phyloP scores from a whole-genome alignment of 2,888 invertebrate genomes.

The Andrena dorsata region DNA sequence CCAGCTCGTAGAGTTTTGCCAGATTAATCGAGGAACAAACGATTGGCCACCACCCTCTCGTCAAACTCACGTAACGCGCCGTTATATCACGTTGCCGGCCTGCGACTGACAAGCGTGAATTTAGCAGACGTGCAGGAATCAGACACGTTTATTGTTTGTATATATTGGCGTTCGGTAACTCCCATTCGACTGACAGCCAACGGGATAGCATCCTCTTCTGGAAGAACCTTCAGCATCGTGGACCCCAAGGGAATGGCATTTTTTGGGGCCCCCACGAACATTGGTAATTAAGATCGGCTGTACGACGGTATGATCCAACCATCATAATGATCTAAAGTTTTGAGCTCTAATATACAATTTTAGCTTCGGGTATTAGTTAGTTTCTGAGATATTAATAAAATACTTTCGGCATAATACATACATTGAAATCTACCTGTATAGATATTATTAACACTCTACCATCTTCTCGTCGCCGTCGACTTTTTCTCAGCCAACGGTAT shows the following conservation, averaged over 20 bases:
- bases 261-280: no score
- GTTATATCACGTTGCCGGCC: conserved; percentile 79
- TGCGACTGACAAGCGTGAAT: conserved; percentile 82
- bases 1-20: conserved; percentile 55
- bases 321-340: no score
- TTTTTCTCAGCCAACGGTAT: no score
- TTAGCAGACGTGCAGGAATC: conserved; percentile 80
- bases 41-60: conserved; percentile 72
- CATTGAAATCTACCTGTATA: no score
- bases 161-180: conserved; percentile 61
- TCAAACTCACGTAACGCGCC: conserved; percentile 80
- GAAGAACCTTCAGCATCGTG: conserved; percentile 6
- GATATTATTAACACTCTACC: no score
- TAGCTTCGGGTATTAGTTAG: no score
- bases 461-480: no score
- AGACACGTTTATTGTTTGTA: conserved; percentile 77
- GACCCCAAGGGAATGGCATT: not conserved
- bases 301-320: no score
- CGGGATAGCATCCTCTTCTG: conserved; percentile 22
- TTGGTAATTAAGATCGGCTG: not conserved
- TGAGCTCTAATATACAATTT: no score
- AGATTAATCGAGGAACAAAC: conserved; percentile 69
- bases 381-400: no score
- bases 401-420: no score
- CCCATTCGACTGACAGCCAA: conserved; percentile 33